Conservation (phyloP, 2,797 vertebrate species). For the Pipistrellus pipistrellus region DNA sequence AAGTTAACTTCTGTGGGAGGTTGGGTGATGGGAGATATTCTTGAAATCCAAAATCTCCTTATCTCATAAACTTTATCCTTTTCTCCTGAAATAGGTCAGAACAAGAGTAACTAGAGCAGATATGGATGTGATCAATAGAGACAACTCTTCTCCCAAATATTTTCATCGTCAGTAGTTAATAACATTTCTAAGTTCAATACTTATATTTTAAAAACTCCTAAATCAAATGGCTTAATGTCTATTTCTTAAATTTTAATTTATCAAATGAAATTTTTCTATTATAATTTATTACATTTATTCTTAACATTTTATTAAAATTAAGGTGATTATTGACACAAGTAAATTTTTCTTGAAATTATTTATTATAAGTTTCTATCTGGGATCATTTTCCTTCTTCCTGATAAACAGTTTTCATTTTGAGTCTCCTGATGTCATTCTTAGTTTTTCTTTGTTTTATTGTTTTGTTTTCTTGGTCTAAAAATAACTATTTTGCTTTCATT, state of each 20-base stretch:
- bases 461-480: neutral
- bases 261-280: neutral
- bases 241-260: neutral
- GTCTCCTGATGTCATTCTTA: neutral
- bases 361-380: neutral
- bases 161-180: neutral
- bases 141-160: neutral
- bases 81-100: constrained; percentile 10
- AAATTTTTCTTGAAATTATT: neutral
- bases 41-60: neutral
- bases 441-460: neutral
- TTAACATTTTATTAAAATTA: constrained; percentile 8
- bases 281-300: neutral
- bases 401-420: neutral
- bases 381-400: constrained; percentile 32
- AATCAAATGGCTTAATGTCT: neutral
- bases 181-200: neutral
- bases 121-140: neutral
- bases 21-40: constrained; percentile 36
- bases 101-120: neutral
- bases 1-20: constrained; percentile 55
- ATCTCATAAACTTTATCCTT: constrained; percentile 25
- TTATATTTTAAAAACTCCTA: constrained; percentile 40
- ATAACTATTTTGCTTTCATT: constrained; percentile 23
- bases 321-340: neutral